phyloP scores from a whole-genome alignment of 2,888 invertebrate species.

The Drosophila seclusa region DNA sequence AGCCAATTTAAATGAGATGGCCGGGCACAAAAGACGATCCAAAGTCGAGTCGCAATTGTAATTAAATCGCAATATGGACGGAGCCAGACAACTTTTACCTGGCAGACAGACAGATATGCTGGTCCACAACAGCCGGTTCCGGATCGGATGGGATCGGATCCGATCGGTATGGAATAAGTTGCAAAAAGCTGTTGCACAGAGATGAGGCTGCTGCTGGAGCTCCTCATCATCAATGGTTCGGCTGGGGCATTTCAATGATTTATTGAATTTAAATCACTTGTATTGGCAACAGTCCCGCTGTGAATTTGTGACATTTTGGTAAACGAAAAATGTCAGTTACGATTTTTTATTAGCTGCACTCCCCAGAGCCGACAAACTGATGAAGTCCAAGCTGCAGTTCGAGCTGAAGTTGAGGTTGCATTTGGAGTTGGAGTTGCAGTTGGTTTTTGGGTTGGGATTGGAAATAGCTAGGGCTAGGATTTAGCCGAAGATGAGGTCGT shows the following conservation, averaged over 20 bases:
- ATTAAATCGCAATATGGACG: slow-evolving; percentile 73
- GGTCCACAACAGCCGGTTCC: slow-evolving; percentile 34
- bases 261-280: slow-evolving; percentile 85
- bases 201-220: slow-evolving; percentile 27
- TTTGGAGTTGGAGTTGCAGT: slow-evolving; percentile 2
- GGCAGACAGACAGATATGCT: slow-evolving; percentile 22
- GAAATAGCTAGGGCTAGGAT: slow-evolving; percentile 56
- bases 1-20: slow-evolving; percentile 77
- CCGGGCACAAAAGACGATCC: slow-evolving; percentile 37
- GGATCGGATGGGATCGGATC: slow-evolving; percentile 23
- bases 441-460: neutral
- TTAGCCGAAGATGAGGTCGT: slow-evolving; percentile 24
- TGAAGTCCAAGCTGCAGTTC: slow-evolving; percentile 13
- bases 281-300: slow-evolving; percentile 84
- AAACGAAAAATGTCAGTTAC: slow-evolving; percentile 84
- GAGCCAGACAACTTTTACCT: slow-evolving; percentile 58
- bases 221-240: slow-evolving; percentile 68
- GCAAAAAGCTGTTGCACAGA: slow-evolving; percentile 5
- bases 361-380: slow-evolving; percentile 19
- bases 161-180: slow-evolving; percentile 42
- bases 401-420: slow-evolving; percentile 3
- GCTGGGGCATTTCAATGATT: slow-evolving; percentile 78
- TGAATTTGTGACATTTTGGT: slow-evolving; percentile 85
- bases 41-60: slow-evolving; percentile 65
- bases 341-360: slow-evolving; percentile 79